Evolutionary conservation across 1,140 invertebrate genomes (phyloP), one percentile per base, ranked within the genome.

Genomic region (Grapholita molesta): DNA sequence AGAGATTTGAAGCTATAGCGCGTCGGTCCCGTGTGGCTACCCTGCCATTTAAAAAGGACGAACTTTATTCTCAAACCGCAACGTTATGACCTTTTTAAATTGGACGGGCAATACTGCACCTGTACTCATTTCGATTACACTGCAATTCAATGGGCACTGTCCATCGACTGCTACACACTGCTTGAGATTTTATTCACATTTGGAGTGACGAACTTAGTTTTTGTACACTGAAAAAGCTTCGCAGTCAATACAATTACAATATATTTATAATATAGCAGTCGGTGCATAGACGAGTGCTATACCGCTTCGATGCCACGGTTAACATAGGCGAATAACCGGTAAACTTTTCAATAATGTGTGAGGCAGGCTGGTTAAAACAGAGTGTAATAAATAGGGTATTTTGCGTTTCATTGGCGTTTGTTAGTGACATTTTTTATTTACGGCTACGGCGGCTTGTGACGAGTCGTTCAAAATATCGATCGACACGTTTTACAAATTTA

Each of bases 1-100:
- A 80, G 87, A 91, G 86, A 91, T 88, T 90, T 84, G 76, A 86
- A 86, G 88, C 88, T 88, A 38, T 15, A 86, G 85, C 74, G 76
- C 75, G 76, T 77, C 79, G 71, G 69, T 3, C 24, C 23, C 23
- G 53, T 24, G 23, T n/a, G 53, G 53, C n/a, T 55, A 28, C 53
- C 11, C 24, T 28, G 53, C 53, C 53, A 48, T 48, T 48, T 48
- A 48, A 48, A 48, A 48, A 48, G 8, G 8, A 48, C 42, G 42
- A 18, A 48, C 15, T 6, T 21, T 48, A 21, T 48, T 0, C 1
- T 48, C 42, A 6, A 21, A 48, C 42, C 42, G 42, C 18, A 48
- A 48, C n/a, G 42, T 48, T 48, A 48, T 48, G 42, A 21, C 0
- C 6, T 48, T 48, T 48, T 48, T 48, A 48, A 48, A 48, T 48